Percentiles rank a stretch among this genome's conserved stretches.
These are phyloP conservation scores for Hypselothyrea guttata DNA, from an alignment of 2,888 invertebrate species.

Conservation along the genomic window DNA sequence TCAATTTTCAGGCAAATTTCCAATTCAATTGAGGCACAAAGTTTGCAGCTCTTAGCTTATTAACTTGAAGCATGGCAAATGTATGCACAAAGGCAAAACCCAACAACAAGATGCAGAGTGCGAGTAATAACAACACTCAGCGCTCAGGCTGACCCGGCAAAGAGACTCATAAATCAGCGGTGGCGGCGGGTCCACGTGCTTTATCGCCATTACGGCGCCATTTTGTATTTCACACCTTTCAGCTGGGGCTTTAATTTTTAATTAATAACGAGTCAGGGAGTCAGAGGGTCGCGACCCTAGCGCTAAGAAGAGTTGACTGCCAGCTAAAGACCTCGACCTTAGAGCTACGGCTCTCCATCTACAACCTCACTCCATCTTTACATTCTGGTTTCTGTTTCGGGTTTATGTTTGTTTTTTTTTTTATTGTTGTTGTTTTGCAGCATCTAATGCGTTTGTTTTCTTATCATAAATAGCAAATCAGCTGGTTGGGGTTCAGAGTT, in stretches of 20 bases:
- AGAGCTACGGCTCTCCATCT: conserved; percentile 1
- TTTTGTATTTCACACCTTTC: conserved; percentile 77
- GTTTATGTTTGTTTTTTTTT: too few species aligned
- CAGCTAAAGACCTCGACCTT: conserved; percentile 10
- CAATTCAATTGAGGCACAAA: conserved; percentile 43
- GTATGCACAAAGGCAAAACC: conserved; percentile 51
- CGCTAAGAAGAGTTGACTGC: conserved; percentile 14
- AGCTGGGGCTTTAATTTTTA: conserved; percentile 75
- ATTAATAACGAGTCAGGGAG: conserved; percentile 71
- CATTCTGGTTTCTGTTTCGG: too few species aligned
- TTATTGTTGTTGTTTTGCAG: conserved; percentile 16
- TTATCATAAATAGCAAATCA: conserved; percentile 78
- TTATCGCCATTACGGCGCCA: conserved; percentile 74
- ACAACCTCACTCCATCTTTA: neutral
- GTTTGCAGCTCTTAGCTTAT: conserved; percentile 49
- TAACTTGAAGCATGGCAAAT: conserved; percentile 48
- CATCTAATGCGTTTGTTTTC: conserved; percentile 76
- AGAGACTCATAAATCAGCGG: conserved; percentile 71
- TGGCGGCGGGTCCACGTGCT: conserved; percentile 61
- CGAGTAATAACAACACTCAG: neutral
- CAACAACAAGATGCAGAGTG: neutral
- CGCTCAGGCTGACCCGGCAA: conserved; percentile 42
- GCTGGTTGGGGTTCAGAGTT: conserved; percentile 32
- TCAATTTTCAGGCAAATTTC: conserved; percentile 35
- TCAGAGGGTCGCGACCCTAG: conserved; percentile 50